These are phyloP conservation scores for Vultur gryphus DNA, from an alignment of 2,797 vertebrate species.

Conservation along the genomic window DNA sequence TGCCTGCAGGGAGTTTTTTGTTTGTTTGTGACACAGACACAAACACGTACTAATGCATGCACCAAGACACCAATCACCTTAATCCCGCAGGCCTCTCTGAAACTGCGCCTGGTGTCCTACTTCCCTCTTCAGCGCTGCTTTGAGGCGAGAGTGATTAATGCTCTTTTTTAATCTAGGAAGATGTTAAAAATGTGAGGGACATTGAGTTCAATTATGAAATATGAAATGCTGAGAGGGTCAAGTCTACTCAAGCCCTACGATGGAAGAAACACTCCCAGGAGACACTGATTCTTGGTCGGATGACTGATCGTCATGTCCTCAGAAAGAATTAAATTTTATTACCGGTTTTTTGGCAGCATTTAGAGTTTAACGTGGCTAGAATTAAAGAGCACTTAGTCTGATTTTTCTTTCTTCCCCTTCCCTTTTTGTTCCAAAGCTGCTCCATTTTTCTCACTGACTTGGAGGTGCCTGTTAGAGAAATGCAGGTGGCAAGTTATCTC, in stretches of 20 bases:
- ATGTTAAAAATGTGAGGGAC: constrained; percentile 47
- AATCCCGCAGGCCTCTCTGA: neutral
- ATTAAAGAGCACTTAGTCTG: constrained; percentile 13
- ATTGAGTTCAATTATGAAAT: constrained; percentile 59
- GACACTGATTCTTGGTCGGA: constrained; percentile 29
- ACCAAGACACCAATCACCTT: neutral
- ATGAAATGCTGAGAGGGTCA: constrained; percentile 56
- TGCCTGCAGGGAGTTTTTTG: neutral
- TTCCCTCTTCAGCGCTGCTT: neutral
- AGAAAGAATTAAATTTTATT: constrained; percentile 64
- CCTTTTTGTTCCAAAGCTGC: constrained; percentile 18
- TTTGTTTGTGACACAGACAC: neutral
- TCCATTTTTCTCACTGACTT: constrained; percentile 1
- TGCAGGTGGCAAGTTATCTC: constrained; percentile 52
- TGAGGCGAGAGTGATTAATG: constrained; percentile 14
- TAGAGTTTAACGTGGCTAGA: constrained; percentile 40
- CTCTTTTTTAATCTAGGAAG: constrained; percentile 35
- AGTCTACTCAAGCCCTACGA: neutral
- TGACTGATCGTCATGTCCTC: constrained; percentile 52
- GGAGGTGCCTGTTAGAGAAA: constrained; percentile 11
- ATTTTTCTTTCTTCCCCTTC: constrained; percentile 22
- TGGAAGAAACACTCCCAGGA: constrained; percentile 35
- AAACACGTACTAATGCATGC: neutral
- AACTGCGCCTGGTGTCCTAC: neutral
- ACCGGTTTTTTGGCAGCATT: constrained; percentile 35